These are phyloP conservation scores for Kryptolebias marmoratus DNA, from an alignment of 2,113 vertebrate genomes.

Conservation along the genomic window DNA sequence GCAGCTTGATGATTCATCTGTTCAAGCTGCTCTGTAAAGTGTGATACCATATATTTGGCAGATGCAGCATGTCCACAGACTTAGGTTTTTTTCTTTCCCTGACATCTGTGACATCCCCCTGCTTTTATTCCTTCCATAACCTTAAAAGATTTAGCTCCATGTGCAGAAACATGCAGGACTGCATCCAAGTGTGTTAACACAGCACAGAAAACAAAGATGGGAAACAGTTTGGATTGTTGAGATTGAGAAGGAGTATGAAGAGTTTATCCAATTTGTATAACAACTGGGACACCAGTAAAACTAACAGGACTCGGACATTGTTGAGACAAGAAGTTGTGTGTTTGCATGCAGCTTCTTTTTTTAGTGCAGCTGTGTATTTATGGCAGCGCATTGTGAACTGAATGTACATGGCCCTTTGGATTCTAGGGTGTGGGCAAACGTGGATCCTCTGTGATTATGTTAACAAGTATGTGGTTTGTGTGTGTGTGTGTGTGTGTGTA, in stretches of 20 bases:
- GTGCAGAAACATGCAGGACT: conserved; percentile 30
- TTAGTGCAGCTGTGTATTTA: conserved; percentile 56
- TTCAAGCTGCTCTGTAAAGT: conserved; percentile 53
- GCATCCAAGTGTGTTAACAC: conserved; percentile 14
- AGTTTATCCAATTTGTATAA: conserved; percentile 60
- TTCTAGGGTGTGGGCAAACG: conserved; percentile 50
- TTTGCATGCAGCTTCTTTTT: conserved; percentile 58
- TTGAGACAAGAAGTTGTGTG: conserved; percentile 55
- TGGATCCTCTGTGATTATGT: conserved; percentile 62
- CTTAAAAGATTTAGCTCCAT: conserved; percentile 11
- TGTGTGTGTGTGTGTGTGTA: conserved; percentile 22
- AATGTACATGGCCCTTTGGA: conserved; percentile 41
- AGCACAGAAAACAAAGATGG: conserved; percentile 16
- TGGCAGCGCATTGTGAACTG: conserved; percentile 56
- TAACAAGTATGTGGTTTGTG: conserved; percentile 55
- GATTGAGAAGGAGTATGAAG: conserved; percentile 48
- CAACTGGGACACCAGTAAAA: conserved; percentile 60
- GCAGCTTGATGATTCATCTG: conserved; percentile 59
- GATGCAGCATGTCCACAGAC: conserved; percentile 41
- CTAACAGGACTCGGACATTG: conserved; percentile 56
- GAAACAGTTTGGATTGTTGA: conserved; percentile 49
- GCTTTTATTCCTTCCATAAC: not conserved
- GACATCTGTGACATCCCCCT: conserved; percentile 48
- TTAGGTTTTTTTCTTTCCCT: not conserved
- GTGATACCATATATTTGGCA: conserved; percentile 69